Base-by-base conservation (phyloP, 2,888 invertebrate species). In the Tetrapedia diversipes region DNA sequence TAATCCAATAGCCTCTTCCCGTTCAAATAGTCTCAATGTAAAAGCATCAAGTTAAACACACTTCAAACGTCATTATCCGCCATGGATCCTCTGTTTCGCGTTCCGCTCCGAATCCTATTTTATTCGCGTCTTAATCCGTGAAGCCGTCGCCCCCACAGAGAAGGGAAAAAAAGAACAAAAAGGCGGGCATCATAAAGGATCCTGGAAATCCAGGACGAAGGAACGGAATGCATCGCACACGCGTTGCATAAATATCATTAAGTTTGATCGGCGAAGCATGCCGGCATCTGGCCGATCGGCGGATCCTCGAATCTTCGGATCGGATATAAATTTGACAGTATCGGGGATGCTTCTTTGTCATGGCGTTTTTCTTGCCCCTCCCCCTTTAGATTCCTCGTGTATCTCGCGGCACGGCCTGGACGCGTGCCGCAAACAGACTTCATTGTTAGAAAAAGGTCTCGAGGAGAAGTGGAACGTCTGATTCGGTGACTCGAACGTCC, bases 211-310 rank as follows among this genome's bases (percentile, higher is more conserved):
- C 75, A 61, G 60, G 32, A 43, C 51, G 49, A 60, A 45, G 39
- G 57, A 54, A n/a, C n/a, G 57, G 67, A 78, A 75, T 53, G 51
- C 61, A 27, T 57, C 77, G 85, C 87, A 79, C 87, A 83, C 84
- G 87, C 81, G 85, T 88, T 89, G 87, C 88, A 87, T 89, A 89
- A 89, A 89, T 83, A 88, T 88, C 85, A 88, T 89, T 89, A 88
- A 86, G 87, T 88, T 89, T 88, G 87, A 83, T 81, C 86, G 71
- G 57, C 84, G 83, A 86, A 86, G 86, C 89, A 86, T 89, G 82
- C 79, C 81, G 74, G 85, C 89, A 89, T 89, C 89, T 89, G 89
- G 79, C 78, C 81, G 73, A 84, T 73, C 72, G 71, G 45, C 39
- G 77, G 73, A 83, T 82, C 60, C 76, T 73, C 51, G 39, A 80